A percentile compares a stretch with the other conserved stretches of the same genome.
phyloP scores from a whole-genome alignment of 1,140 invertebrate species.

The Protaetia brevitarsis region DNA sequence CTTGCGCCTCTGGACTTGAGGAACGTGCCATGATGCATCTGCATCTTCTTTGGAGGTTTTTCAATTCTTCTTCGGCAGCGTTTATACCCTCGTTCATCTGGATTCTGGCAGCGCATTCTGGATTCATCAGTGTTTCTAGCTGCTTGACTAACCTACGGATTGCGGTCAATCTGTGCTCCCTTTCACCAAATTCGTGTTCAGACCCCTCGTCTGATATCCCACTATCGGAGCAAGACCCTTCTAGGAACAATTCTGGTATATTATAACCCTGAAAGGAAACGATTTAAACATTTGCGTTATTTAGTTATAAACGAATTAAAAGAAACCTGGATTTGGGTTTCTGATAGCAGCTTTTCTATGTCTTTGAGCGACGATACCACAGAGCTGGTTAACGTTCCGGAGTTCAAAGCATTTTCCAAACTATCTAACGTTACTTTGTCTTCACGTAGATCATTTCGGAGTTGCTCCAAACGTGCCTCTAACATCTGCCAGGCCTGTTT shows the following conservation, averaged over 20 bases:
- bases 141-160: slow-evolving; percentile 64
- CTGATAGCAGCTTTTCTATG: slow-evolving; percentile 66
- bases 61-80: slow-evolving; percentile 75
- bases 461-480: slow-evolving; percentile 59
- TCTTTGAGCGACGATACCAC: slow-evolving; percentile 63
- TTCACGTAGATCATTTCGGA: slow-evolving; percentile 59
- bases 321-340: slow-evolving; percentile 47
- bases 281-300: neutral
- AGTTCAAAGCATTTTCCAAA: slow-evolving; percentile 58
- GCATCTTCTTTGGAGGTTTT: slow-evolving; percentile 74
- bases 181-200: slow-evolving; percentile 68
- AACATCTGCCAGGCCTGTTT: slow-evolving; percentile 63
- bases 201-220: slow-evolving; percentile 76
- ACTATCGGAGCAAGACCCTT: slow-evolving; percentile 65
- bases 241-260: slow-evolving; percentile 47
- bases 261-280: slow-evolving; percentile 32
- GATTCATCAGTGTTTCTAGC: slow-evolving; percentile 63
- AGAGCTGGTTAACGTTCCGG: slow-evolving; percentile 56
- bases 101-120: slow-evolving; percentile 61
- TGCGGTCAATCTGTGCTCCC: slow-evolving; percentile 65
- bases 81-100: slow-evolving; percentile 66
- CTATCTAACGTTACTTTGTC: slow-evolving; percentile 63
- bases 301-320: neutral
- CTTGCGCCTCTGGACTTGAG: slow-evolving; percentile 50
- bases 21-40: slow-evolving; percentile 69